Percentiles rank a stretch among this genome's conserved stretches.
These are phyloP conservation scores for Ceriagrion tenellum DNA, from an alignment of 2,888 invertebrate genomes.

Conservation along the genomic window DNA sequence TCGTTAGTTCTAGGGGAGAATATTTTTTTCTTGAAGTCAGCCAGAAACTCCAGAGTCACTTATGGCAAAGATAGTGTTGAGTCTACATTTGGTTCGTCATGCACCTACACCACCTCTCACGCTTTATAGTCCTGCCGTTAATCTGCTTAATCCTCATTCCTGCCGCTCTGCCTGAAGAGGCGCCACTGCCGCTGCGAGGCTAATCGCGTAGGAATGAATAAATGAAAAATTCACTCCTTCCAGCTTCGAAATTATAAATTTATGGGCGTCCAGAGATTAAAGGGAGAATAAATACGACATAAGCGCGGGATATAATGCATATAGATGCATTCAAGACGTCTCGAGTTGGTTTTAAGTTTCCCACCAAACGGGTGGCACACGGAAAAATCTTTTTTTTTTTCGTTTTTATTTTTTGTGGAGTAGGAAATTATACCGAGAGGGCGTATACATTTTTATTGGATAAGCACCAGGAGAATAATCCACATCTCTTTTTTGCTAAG, in stretches of 20 bases:
- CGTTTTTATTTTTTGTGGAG: neutral
- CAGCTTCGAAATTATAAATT: neutral
- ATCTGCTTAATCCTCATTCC: constrained; percentile 35
- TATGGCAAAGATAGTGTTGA: neutral
- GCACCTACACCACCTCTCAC: neutral
- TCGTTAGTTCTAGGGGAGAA: neutral
- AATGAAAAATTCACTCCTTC: neutral
- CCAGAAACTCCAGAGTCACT: neutral
- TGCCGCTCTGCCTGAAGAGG: neutral
- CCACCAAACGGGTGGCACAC: neutral
- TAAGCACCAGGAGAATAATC: neutral
- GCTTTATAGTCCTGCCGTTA: neutral
- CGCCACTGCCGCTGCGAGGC: neutral
- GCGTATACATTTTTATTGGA: neutral
- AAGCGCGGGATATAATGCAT: neutral
- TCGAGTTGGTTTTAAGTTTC: neutral
- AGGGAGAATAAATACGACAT: neutral
- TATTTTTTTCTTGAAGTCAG: neutral
- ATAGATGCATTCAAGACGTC: neutral
- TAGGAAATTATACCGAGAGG: neutral
- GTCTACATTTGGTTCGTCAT: neutral
- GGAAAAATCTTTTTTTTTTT: neutral
- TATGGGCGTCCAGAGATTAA: neutral
- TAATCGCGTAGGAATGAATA: constrained; percentile 2
- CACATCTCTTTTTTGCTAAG: neutral